phyloP scores from a whole-genome alignment of 2,888 invertebrate genomes.

The Steinernema scapterisci region DNA sequence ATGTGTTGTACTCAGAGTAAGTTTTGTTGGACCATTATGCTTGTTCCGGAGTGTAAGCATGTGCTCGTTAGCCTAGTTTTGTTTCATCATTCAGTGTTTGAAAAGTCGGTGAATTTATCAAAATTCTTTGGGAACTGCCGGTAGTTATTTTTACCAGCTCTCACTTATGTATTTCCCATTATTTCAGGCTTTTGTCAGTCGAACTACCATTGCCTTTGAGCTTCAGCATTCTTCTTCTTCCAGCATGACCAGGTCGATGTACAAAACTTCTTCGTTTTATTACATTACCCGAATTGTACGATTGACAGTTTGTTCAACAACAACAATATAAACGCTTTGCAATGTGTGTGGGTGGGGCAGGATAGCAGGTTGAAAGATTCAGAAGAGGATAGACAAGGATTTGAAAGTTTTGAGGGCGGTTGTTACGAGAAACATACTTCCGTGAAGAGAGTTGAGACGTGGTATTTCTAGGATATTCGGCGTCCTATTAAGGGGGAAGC shows the following conservation, averaged over 20 bases:
- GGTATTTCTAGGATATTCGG: neutral
- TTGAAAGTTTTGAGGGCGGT: neutral
- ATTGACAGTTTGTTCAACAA: conserved; percentile 33
- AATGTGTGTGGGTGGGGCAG: conserved; percentile 4
- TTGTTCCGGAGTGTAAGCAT: no score
- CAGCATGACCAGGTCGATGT: neutral
- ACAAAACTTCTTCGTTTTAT: neutral
- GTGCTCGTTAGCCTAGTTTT: no score
- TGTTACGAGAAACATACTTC: neutral
- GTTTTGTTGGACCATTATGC: no score
- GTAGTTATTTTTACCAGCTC: no score
- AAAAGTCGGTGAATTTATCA: neutral
- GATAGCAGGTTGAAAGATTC: neutral
- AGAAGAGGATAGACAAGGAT: neutral
- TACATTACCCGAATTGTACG: conserved; percentile 27
- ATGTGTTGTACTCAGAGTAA: conserved; percentile 39
- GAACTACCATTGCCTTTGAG: conserved; percentile 36
- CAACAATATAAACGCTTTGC: conserved; percentile 27
- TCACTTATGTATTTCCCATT: no score
- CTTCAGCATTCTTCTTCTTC: neutral
- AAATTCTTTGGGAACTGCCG: conserved; percentile 1
- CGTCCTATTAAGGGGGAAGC: neutral
- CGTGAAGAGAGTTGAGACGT: neutral
- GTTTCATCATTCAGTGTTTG: neutral
- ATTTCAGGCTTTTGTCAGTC: conserved; percentile 38